Evolutionary conservation across 2,888 invertebrate genomes (phyloP).

Genomic region (Elysia crispata): DNA sequence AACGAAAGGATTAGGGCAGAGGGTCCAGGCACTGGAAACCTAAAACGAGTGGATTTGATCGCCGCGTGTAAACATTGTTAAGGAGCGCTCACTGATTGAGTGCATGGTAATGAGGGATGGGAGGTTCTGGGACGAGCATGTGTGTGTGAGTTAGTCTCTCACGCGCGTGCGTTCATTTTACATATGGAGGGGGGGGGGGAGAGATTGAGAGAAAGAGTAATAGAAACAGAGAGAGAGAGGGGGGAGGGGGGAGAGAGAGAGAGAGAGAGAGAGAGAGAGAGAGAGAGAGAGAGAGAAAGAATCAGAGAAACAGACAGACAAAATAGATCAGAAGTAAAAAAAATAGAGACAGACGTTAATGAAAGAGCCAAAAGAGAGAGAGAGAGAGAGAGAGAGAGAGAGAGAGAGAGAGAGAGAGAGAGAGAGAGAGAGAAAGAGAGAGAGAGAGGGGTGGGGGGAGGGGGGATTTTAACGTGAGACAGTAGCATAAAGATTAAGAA

Average conservation of each 20-base stretch:
- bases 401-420: constrained; percentile 34
- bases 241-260: background rate
- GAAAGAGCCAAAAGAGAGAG: background rate
- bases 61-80: too few species aligned
- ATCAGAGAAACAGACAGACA: background rate
- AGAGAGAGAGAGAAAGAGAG: constrained; percentile 30
- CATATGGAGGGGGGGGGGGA: background rate
- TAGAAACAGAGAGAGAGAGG: background rate
- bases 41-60: too few species aligned
- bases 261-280: background rate
- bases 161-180: too few species aligned
- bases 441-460: background rate
- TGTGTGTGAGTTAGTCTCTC: too few species aligned
- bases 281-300: constrained; percentile 30
- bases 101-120: too few species aligned
- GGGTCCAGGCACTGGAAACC: too few species aligned
- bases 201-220: background rate
- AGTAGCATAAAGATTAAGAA: background rate
- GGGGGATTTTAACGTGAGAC: background rate
- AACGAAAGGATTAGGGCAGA: too few species aligned
- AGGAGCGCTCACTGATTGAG: too few species aligned
- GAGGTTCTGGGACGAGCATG: too few species aligned
- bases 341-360: background rate
- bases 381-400: constrained; percentile 33
- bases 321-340: background rate